Evolutionary conservation across 2,113 vertebrate species (phyloP), one percentile per base, ranked within the genome.

Genomic region (Reinhardtius hippoglossoides): DNA sequence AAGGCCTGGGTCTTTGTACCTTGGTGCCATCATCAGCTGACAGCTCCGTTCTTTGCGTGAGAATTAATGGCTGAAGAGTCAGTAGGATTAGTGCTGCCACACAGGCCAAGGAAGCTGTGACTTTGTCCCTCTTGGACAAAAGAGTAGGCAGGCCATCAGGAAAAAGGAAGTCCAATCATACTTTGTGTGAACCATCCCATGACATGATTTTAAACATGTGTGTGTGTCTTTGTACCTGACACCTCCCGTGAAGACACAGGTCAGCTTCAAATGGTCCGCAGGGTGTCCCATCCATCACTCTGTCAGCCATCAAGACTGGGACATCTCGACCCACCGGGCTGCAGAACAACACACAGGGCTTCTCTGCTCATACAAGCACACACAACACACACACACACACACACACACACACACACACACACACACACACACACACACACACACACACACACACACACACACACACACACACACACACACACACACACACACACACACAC

Each of bases 221-320:
- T 2, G 9, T 57, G 5, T 60, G 3, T 67, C 15, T 42, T 66
- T 48, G 13, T 89, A 93, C 98, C 97, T 98, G 96, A 94, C 98
- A 99, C 83, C 93, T 96, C 88, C 98, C 97, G 18, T 96, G 96
- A 42, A 99, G 96, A 86, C 98, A 99, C 79, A 99, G 95, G 87
- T 99, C 98, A 0, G 93, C 93, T 92, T 99, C 97, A 0, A 97
- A 99, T 4, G 97, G 97, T 57, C 97, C 98, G 14, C 98, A 99
- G 0, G 97, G 96, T 1, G 98, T 99, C 12, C 98, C 98, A 35
- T 99, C 98, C 20, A 97, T 94, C 70, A 99, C 97, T 70, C 96
- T 94, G 78, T 99, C 97, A 2, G 97, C 75, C 88, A 97, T 89
- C 88, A 97, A 90, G 63, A 96, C 85, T 0, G 97, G 96, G 4